Evolutionary conservation across 2,888 invertebrate genomes (phyloP).

Genomic region (Volucella inflata): DNA sequence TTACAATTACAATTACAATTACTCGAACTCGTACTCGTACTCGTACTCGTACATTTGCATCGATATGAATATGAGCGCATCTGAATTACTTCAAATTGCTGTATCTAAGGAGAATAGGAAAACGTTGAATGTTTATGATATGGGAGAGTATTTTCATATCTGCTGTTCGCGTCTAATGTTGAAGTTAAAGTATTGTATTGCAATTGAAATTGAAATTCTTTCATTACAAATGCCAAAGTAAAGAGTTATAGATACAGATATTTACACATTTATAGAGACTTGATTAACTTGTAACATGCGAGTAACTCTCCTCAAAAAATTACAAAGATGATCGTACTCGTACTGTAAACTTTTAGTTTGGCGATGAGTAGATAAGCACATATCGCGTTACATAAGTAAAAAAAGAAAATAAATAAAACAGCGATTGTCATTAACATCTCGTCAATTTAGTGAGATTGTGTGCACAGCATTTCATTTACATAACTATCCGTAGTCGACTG

Average conservation of each 20-base stretch:
- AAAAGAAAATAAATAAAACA: constrained; percentile 2
- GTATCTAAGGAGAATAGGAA: constrained; percentile 2
- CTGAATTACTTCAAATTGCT: constrained; percentile 31
- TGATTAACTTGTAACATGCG: constrained; percentile 66
- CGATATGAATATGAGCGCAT: constrained; percentile 12
- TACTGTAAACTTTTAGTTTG: constrained; percentile 19
- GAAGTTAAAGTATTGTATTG: constrained; percentile 40
- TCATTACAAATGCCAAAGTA: constrained; percentile 24
- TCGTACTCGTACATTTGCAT: no score
- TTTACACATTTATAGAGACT: background rate
- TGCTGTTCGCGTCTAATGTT: background rate
- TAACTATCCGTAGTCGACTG: background rate
- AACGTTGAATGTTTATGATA: no score
- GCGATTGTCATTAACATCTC: constrained; percentile 32
- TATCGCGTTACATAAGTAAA: constrained; percentile 22
- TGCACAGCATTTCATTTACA: constrained; percentile 1
- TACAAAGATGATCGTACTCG: constrained; percentile 24
- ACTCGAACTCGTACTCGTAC: no score
- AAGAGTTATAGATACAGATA: background rate
- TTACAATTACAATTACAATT: no score
- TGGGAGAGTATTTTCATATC: no score
- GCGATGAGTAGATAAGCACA: background rate
- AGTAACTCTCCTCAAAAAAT: constrained; percentile 11
- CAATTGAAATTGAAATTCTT: constrained; percentile 58
- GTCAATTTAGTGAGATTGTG: constrained; percentile 16